phyloP scores from a whole-genome alignment of 2,797 vertebrate genomes.

The Coilia nasus region DNA sequence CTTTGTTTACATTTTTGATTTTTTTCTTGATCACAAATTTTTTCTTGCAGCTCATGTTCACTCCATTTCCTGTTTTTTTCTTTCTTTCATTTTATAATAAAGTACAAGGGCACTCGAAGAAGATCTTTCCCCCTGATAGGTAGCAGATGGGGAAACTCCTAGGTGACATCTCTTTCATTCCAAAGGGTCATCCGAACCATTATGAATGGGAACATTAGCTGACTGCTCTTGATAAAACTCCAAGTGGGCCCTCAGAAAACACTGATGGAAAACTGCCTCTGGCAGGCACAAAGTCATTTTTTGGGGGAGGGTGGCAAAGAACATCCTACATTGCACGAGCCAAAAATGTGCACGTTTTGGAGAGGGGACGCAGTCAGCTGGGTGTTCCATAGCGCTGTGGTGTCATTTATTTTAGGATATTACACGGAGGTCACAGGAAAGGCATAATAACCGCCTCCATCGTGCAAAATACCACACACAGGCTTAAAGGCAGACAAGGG shows the following conservation, averaged over 20 bases:
- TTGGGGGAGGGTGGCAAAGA: conserved; percentile 31
- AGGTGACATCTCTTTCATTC: conserved; percentile 66
- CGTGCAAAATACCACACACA: not conserved
- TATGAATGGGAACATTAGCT: conserved; percentile 69
- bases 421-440: conserved; percentile 19
- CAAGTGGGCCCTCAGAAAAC: conserved; percentile 60
- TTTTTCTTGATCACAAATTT: not conserved
- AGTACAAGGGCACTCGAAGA: conserved; percentile 67
- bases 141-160: conserved; percentile 72
- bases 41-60: not conserved
- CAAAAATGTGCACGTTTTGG: conserved; percentile 16
- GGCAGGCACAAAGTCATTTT: conserved; percentile 38
- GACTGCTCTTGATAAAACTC: conserved; percentile 66
- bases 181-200: conserved; percentile 73
- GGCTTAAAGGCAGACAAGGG: not conserved
- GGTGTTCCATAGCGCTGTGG: conserved; percentile 14
- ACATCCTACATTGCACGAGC: conserved; percentile 19
- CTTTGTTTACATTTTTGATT: conserved; percentile 1
- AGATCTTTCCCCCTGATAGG: conserved; percentile 57
- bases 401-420: conserved; percentile 27
- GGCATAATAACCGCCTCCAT: conserved; percentile 4
- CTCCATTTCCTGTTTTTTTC: conserved; percentile 18
- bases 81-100: conserved; percentile 38
- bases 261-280: conserved; percentile 49
- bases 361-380: not conserved